Conservation (phyloP, 2,888 invertebrate genomes). For the Pasiphila rectangulata region DNA sequence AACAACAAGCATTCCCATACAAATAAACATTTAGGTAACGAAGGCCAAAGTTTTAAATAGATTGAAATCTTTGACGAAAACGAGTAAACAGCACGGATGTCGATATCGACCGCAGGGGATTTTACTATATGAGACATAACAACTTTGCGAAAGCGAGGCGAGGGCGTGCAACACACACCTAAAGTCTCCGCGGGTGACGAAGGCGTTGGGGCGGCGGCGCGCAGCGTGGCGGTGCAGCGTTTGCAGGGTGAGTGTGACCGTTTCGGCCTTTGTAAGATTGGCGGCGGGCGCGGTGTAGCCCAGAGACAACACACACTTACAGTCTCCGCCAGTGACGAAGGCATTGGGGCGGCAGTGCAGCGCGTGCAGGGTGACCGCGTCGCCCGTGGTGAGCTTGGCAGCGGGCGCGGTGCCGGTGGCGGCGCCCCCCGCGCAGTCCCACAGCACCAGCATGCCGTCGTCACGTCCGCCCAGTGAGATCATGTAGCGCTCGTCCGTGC, state of each 20-base stretch:
- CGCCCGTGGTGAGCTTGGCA: slow-evolving; percentile 86
- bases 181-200: slow-evolving; percentile 26
- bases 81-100: too few relatives aligned
- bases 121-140: too few relatives aligned
- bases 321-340: slow-evolving; percentile 88
- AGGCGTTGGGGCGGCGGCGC: slow-evolving; percentile 65
- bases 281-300: too few relatives aligned
- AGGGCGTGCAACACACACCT: slow-evolving; percentile 8
- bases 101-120: too few relatives aligned
- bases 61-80: too few relatives aligned
- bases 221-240: too few relatives aligned
- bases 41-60: too few relatives aligned
- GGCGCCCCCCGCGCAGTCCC: slow-evolving; percentile 84
- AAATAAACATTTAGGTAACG: too few relatives aligned
- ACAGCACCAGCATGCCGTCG: slow-evolving; percentile 93
- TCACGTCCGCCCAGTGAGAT: slow-evolving; percentile 94
- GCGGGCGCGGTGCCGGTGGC: slow-evolving; percentile 83
- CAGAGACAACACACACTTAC: too few relatives aligned
- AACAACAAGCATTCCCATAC: too few relatives aligned
- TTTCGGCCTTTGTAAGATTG: slow-evolving; percentile 86
- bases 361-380: slow-evolving; percentile 81
- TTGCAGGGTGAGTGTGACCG: slow-evolving; percentile 78
- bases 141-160: too few relatives aligned
- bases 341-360: slow-evolving; percentile 81
- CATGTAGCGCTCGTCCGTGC: slow-evolving; percentile 89